These are phyloP conservation scores for Nemopilema nomurai DNA, from an alignment of 30 jellyfish, hydroid and myxozoan species.

Conservation along the genomic window DNA sequence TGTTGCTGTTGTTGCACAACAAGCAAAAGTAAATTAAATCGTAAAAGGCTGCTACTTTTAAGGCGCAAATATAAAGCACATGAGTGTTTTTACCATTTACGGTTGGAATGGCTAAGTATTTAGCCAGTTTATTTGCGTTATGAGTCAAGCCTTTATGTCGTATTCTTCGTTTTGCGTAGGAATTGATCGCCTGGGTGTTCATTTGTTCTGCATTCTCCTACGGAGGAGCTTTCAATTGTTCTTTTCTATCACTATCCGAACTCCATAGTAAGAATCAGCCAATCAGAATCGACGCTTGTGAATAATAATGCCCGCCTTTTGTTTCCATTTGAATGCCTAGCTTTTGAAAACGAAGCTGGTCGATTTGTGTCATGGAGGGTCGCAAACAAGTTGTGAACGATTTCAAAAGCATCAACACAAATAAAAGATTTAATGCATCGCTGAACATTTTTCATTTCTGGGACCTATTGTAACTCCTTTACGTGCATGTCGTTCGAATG, in stretches of 20 bases:
- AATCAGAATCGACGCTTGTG: slow-evolving; percentile 27
- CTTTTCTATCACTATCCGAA: not conserved
- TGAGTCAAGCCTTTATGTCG: not conserved
- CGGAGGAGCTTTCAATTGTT: slow-evolving; percentile 34
- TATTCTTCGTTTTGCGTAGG: not conserved
- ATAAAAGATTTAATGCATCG: slow-evolving; percentile 30
- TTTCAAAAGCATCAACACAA: not conserved
- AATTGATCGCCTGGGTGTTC: not conserved
- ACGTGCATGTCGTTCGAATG: not conserved
- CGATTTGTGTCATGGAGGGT: not conserved
- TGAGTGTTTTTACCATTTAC: not conserved
- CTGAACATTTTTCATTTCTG: slow-evolving; percentile 24
- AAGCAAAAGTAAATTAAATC: no score
- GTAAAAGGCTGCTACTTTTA: no score
- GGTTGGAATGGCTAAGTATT: not conserved
- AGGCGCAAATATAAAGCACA: no score
- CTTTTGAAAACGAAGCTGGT: not conserved
- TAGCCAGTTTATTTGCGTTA: not conserved
- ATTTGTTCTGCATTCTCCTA: not conserved
- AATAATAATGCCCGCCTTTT: slow-evolving; percentile 28
- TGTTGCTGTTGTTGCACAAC: no score
- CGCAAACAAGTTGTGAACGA: not conserved
- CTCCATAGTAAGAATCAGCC: slow-evolving; percentile 18
- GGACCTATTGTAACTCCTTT: not conserved
- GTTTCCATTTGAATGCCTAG: slow-evolving; percentile 7